A percentile compares a stretch with the other conserved stretches of the same genome.
These are phyloP conservation scores for Marmota flaviventris DNA, from an alignment of 2,113 vertebrate genomes.

Conservation along the genomic window DNA sequence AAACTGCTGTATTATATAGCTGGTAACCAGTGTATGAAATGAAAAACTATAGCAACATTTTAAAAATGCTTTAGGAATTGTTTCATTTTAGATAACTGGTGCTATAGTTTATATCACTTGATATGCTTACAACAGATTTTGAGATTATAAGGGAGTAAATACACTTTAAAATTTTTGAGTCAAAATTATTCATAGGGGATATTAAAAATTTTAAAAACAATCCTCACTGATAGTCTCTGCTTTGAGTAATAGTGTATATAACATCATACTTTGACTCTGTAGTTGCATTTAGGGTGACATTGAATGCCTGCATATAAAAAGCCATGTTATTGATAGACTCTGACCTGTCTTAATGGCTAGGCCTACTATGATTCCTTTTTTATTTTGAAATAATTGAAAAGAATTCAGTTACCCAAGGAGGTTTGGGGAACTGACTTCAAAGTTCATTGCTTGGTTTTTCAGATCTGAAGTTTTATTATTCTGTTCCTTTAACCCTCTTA, in stretches of 20 bases:
- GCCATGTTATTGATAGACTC: not conserved
- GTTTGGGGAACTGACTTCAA: slow-evolving; percentile 14
- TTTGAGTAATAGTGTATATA: slow-evolving; percentile 48
- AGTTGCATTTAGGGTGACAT: slow-evolving; percentile 32
- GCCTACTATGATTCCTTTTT: slow-evolving; percentile 28
- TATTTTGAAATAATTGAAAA: slow-evolving; percentile 54
- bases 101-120: slow-evolving; percentile 51
- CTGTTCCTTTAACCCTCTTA: slow-evolving; percentile 41
- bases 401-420: not conserved
- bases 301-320: slow-evolving; percentile 51
- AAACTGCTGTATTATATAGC: not conserved
- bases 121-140: slow-evolving; percentile 56
- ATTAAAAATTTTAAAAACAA: slow-evolving; percentile 53
- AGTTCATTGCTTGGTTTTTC: slow-evolving; percentile 41
- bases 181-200: slow-evolving; percentile 43
- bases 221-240: slow-evolving; percentile 2
- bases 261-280: slow-evolving; percentile 39
- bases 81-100: slow-evolving; percentile 52
- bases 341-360: slow-evolving; percentile 35
- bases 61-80: slow-evolving; percentile 50
- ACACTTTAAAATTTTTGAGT: slow-evolving; percentile 50
- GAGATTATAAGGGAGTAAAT: slow-evolving; percentile 50
- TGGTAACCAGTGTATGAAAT: not conserved
- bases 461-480: slow-evolving; percentile 1
- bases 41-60: not conserved